Evolutionary conservation across 2,113 vertebrate species (phyloP).

Genomic region (Budorcas taxicolor): DNA sequence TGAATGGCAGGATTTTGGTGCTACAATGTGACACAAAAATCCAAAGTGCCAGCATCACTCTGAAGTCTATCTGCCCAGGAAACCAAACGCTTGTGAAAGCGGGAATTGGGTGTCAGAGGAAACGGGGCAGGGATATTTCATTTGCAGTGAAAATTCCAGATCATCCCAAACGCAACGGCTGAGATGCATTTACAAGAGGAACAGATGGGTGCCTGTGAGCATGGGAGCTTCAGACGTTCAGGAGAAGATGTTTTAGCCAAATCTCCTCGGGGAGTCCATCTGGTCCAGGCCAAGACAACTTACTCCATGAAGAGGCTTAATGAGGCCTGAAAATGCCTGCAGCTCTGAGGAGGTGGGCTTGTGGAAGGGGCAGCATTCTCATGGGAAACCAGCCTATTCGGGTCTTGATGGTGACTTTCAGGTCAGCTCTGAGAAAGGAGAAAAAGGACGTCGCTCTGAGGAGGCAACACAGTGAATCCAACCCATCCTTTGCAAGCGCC

Average conservation of each 20-base stretch:
- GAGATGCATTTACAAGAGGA: neutral
- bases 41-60: neutral
- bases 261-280: constrained; percentile 18
- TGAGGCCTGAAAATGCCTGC: constrained; percentile 4
- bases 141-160: constrained; percentile 39
- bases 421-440: neutral
- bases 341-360: neutral
- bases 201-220: constrained; percentile 35
- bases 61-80: neutral
- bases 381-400: neutral
- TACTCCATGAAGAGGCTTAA: neutral
- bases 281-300: neutral
- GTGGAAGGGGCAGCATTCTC: neutral
- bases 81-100: constrained; percentile 32
- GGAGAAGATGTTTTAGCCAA: neutral
- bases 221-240: neutral
- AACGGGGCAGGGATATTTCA: constrained; percentile 39
- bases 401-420: neutral
- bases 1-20: neutral
- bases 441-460: neutral
- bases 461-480: neutral
- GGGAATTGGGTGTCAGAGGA: neutral
- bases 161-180: constrained; percentile 11
- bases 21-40: neutral
- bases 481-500: neutral